These are phyloP conservation scores for Marronus borbonicus DNA, from an alignment of 2,888 invertebrate genomes.

Conservation along the genomic window DNA sequence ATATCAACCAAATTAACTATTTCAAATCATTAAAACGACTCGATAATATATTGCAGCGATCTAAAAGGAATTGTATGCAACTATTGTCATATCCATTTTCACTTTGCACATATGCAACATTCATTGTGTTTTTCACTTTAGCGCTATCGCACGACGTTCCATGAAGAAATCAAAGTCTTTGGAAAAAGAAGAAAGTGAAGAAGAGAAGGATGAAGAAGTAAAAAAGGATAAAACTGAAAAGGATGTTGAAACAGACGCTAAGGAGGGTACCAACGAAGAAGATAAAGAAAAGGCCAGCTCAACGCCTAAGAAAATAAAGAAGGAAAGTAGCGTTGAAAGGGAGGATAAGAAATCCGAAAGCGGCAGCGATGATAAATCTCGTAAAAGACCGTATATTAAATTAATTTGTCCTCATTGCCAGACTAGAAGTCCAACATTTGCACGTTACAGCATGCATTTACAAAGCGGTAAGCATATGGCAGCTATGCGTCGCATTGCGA, in stretches of 20 bases:
- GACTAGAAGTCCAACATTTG: slow-evolving; percentile 82
- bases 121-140: slow-evolving; percentile 55
- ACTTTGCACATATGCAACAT: slow-evolving; percentile 46
- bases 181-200: slow-evolving; percentile 59
- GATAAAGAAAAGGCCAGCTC: slow-evolving; percentile 63
- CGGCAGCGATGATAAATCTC: slow-evolving; percentile 66
- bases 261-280: slow-evolving; percentile 55
- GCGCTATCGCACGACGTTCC: slow-evolving; percentile 62
- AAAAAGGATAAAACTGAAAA: slow-evolving; percentile 67
- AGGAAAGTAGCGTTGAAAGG: slow-evolving; percentile 73
- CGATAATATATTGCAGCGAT: neutral
- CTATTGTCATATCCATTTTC: slow-evolving; percentile 9
- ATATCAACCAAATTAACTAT: neutral
- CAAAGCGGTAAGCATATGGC: slow-evolving; percentile 80
- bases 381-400: slow-evolving; percentile 75
- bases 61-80: slow-evolving; percentile 15
- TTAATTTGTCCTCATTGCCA: slow-evolving; percentile 85
- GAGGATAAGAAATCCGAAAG: slow-evolving; percentile 72
- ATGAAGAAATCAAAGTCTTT: slow-evolving; percentile 55
- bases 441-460: slow-evolving; percentile 83
- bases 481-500: slow-evolving; percentile 82
- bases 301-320: slow-evolving; percentile 69
- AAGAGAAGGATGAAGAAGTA: slow-evolving; percentile 68
- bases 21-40: neutral
- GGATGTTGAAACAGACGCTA: slow-evolving; percentile 60